phyloP scores from a whole-genome alignment of 2,888 invertebrate species.

The Balanococcus diminutus region DNA sequence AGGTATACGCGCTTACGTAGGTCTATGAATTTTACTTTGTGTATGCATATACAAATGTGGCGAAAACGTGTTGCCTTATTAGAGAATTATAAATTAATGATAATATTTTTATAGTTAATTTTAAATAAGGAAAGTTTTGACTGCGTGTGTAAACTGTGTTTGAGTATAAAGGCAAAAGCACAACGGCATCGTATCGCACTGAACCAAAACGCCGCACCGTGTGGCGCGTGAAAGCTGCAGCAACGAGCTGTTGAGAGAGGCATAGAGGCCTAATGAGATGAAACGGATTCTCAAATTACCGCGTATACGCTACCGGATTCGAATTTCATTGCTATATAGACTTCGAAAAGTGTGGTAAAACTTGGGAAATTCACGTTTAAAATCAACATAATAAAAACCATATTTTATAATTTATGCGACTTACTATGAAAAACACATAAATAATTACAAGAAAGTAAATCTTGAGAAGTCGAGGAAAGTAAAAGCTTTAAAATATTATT shows the following conservation, averaged over 20 bases:
- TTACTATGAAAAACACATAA: constrained; percentile 37
- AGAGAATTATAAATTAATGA: constrained; percentile 23
- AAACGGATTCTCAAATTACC: constrained; percentile 31
- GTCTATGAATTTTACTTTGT: background rate
- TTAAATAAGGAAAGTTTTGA: background rate
- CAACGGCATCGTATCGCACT: background rate
- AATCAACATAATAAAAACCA: constrained; percentile 44
- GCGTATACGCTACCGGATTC: constrained; percentile 38
- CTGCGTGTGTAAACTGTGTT: background rate
- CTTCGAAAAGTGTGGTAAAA: constrained; percentile 39
- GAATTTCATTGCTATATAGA: constrained; percentile 32
- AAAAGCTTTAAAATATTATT: constrained; percentile 43
- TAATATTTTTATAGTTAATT: constrained; percentile 27
- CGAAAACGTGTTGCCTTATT: constrained; percentile 31
- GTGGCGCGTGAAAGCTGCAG: background rate
- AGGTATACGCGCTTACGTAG: background rate
- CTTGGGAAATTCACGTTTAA: constrained; percentile 33
- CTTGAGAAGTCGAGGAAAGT: constrained; percentile 34
- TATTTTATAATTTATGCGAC: constrained; percentile 37
- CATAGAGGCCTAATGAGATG: constrained; percentile 10
- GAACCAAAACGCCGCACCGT: background rate
- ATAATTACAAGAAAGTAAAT: constrained; percentile 43
- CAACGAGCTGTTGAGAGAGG: background rate
- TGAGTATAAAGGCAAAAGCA: background rate
- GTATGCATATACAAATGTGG: constrained; percentile 17